These are phyloP conservation scores for Varecia variegata DNA, from an alignment of 2,797 vertebrate genomes.

Conservation along the genomic window DNA sequence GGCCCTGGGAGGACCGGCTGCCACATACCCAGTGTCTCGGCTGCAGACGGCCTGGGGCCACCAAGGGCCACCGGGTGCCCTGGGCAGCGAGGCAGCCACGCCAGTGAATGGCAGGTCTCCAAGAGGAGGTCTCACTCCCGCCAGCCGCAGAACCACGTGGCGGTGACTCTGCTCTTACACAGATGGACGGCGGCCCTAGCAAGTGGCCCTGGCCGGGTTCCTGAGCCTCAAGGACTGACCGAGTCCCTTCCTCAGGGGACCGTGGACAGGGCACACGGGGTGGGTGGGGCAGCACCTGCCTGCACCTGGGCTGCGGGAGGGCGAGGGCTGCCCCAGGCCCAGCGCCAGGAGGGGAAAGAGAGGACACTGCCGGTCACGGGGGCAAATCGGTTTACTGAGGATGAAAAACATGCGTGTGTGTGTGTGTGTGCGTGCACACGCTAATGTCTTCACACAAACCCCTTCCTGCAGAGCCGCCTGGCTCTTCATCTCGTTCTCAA, in stretches of 20 bases:
- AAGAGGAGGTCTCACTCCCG: not conserved
- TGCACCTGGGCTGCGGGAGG: too few species aligned
- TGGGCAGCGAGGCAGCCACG: not conserved
- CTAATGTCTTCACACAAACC: not conserved
- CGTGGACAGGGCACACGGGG: not conserved
- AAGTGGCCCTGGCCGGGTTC: not conserved
- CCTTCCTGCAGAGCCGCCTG: not conserved
- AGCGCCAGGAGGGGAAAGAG: not conserved
- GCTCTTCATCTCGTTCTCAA: not conserved
- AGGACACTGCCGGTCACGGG: not conserved
- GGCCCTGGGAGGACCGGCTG: not conserved
- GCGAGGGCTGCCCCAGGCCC: not conserved
- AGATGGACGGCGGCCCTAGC: not conserved
- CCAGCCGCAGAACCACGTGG: too few species aligned
- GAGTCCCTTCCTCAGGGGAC: not conserved
- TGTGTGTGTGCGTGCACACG: too few species aligned
- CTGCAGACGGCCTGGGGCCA: not conserved
- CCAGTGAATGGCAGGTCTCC: not conserved
- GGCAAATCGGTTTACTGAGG: not conserved
- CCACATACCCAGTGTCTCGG: too few species aligned
- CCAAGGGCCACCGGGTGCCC: too few species aligned
- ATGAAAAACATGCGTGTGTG: accelerated
- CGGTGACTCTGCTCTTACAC: not conserved
- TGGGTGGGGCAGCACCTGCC: not conserved
- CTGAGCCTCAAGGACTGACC: not conserved